phyloP scores from a whole-genome alignment of 2,113 vertebrate species.

The Ameiurus melas region DNA sequence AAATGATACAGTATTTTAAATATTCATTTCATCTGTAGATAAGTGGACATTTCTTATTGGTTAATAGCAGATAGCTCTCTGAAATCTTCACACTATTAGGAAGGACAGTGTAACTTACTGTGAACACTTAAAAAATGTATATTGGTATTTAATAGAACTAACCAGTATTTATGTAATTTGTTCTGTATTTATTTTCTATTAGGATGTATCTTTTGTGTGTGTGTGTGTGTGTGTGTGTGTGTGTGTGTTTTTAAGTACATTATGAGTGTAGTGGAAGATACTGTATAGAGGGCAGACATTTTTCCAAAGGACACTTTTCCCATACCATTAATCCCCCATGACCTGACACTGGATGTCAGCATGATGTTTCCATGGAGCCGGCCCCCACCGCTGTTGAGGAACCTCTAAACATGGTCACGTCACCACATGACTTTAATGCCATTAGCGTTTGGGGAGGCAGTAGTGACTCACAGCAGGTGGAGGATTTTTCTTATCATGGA shows the following conservation, averaged over 20 bases:
- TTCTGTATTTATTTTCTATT: neutral
- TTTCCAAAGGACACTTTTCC: slow-evolving; percentile 28
- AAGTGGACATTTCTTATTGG: neutral
- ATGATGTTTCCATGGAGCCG: slow-evolving; percentile 42
- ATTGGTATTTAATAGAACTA: neutral
- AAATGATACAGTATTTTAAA: neutral
- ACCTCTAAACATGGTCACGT: slow-evolving; percentile 23
- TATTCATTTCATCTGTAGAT: neutral
- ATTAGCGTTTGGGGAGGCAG: slow-evolving; percentile 38
- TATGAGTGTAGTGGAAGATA: neutral
- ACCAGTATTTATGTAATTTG: neutral
- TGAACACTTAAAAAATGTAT: neutral
- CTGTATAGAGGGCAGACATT: neutral
- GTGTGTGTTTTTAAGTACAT: neutral
- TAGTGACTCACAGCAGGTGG: slow-evolving; percentile 39
- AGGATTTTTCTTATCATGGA: slow-evolving; percentile 38
- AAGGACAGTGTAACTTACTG: neutral
- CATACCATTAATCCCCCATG: slow-evolving; percentile 18
- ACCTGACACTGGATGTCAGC: slow-evolving; percentile 22
- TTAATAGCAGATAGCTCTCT: neutral
- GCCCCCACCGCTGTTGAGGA: slow-evolving; percentile 16
- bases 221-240: too few species aligned
- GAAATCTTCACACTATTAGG: neutral
- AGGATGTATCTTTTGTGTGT: neutral
- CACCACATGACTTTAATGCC: slow-evolving; percentile 42